A percentile compares a stretch with the other conserved stretches of the same genome.
Conservation (phyloP, 2,113 vertebrate genomes). For the Chaetodon auriga region DNA sequence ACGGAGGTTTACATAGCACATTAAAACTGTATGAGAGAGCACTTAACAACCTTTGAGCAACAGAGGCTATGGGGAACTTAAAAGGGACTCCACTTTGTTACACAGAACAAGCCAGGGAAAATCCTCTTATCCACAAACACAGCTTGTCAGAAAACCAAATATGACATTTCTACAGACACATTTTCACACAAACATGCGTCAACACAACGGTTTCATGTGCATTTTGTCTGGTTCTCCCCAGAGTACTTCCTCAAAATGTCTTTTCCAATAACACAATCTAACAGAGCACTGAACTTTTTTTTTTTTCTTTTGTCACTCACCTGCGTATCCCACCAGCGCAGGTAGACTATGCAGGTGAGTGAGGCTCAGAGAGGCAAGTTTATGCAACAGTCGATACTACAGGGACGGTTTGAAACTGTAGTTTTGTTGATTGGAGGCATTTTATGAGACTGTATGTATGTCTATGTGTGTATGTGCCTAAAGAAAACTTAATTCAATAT, state of each 20-base stretch:
- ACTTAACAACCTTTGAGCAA: not conserved
- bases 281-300: not conserved
- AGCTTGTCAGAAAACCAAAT: not conserved
- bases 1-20: not conserved
- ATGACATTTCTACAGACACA: not conserved
- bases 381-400: not conserved
- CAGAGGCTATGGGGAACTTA: not conserved
- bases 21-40: constrained; percentile 1
- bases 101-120: constrained; percentile 38
- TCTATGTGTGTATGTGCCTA: not conserved
- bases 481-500: not conserved
- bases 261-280: not conserved
- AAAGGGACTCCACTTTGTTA: not conserved
- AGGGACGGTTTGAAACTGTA: not conserved
- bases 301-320: not conserved
- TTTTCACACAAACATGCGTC: constrained; percentile 20
- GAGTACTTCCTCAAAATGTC: not conserved
- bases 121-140: constrained; percentile 41
- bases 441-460: too few species aligned
- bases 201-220: constrained; percentile 9
- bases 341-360: not conserved
- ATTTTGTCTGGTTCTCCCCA: constrained; percentile 47
- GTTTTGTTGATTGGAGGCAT: not conserved
- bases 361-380: not conserved
- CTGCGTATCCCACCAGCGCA: not conserved